These are phyloP conservation scores for Leptodactylus fallax DNA, from an alignment of 2,797 vertebrate species.

Conservation along the genomic window DNA sequence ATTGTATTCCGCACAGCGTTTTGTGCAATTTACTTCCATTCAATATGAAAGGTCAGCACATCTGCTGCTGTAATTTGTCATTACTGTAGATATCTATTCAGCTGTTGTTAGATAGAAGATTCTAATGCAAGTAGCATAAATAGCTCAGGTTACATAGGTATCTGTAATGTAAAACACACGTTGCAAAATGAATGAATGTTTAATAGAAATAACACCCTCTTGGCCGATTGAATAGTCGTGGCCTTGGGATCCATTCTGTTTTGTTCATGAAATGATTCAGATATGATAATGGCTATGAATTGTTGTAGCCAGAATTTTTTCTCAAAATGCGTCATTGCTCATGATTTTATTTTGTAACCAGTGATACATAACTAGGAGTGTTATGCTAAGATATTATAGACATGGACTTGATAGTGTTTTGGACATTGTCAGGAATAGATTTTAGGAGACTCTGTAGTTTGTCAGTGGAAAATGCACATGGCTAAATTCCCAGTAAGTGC, in stretches of 20 bases:
- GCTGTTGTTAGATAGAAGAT: slow-evolving; percentile 49
- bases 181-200: slow-evolving; percentile 21
- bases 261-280: not conserved
- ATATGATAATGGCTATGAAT: not conserved
- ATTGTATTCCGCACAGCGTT: slow-evolving; percentile 2
- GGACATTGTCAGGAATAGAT: not conserved
- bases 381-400: not conserved
- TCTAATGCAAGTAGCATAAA: slow-evolving; percentile 47
- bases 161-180: slow-evolving; percentile 53
- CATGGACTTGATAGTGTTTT: not conserved
- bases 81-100: slow-evolving; percentile 40
- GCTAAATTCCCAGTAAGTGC: not conserved
- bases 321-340: not conserved
- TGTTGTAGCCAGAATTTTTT: not conserved
- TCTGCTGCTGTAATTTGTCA: slow-evolving; percentile 52
- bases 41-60: slow-evolving; percentile 25
- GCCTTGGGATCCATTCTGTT: not conserved
- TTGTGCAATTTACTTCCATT: slow-evolving; percentile 41
- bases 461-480: not conserved
- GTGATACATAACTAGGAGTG: not conserved
- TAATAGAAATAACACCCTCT: slow-evolving; percentile 47
- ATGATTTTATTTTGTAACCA: not conserved
- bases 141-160: slow-evolving; percentile 37
- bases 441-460: not conserved
- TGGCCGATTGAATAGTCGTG: not conserved